Conservation (phyloP, 2,113 vertebrate species). For the Crotalus tigris region DNA sequence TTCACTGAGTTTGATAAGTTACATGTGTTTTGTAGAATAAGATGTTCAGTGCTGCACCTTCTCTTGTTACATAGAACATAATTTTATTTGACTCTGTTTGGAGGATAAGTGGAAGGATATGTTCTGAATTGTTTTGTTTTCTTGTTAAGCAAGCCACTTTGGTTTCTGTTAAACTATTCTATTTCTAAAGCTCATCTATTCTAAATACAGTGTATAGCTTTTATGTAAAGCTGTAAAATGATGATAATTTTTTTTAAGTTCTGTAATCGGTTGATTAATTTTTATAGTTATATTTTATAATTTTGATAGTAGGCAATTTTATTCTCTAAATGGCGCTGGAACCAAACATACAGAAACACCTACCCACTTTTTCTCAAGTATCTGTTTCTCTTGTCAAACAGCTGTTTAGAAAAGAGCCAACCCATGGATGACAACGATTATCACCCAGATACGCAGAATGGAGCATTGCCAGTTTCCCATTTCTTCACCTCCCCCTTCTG, state of each 20-base stretch:
- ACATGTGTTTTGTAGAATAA: neutral
- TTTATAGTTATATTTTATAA: neutral
- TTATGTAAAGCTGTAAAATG: neutral
- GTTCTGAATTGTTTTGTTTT: neutral
- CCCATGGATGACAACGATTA: neutral
- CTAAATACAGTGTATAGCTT: neutral
- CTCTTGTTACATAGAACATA: neutral
- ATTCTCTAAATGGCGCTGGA: neutral
- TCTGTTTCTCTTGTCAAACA: neutral
- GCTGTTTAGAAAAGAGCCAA: neutral
- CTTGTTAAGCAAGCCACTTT: neutral
- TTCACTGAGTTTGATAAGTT: neutral
- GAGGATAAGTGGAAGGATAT: neutral
- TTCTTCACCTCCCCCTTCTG: accelerated
- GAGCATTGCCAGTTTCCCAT: neutral
- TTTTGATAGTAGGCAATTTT: neutral
- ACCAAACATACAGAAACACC: neutral
- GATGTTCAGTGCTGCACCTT: neutral
- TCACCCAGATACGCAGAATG: neutral
- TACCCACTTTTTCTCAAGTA: neutral
- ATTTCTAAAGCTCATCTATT: neutral
- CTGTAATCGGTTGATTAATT: neutral
- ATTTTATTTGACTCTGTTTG: neutral
- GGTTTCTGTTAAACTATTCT: neutral
- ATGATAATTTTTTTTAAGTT: neutral